These are phyloP conservation scores for Drosophila nasuta DNA, from an alignment of 1,140 invertebrate genomes.

Conservation along the genomic window DNA sequence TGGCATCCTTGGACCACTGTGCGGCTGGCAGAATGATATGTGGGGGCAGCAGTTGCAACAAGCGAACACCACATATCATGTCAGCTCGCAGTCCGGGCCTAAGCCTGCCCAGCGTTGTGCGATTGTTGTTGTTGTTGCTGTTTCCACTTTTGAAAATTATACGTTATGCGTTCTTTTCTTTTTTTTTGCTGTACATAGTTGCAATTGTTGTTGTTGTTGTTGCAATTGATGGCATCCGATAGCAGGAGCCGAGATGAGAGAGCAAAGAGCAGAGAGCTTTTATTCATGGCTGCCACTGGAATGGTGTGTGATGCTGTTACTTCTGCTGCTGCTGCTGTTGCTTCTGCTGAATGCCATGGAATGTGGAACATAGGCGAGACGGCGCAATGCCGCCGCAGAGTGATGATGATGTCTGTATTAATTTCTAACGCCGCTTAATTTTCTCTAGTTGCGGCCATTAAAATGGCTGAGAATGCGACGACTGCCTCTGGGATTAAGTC, in stretches of 20 bases:
- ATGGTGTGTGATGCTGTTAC: constrained; percentile 4
- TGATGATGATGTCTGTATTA: constrained; percentile 65
- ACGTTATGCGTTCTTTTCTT: constrained; percentile 65
- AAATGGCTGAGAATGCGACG: constrained; percentile 60
- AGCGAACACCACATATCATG: constrained; percentile 48
- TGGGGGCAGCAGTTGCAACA: constrained; percentile 56
- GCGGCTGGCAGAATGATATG: constrained; percentile 52
- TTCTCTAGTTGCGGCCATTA: constrained; percentile 64
- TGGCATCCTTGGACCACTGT: constrained; percentile 42
- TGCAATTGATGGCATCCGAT: constrained; percentile 82
- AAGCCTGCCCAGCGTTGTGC: constrained; percentile 59
- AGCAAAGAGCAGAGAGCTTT: constrained; percentile 32
- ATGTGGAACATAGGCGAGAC: constrained; percentile 40
- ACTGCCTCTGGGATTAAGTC: constrained; percentile 50
- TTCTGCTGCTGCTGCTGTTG: neutral
- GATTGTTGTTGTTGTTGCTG: constrained; percentile 52
- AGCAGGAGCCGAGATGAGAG: constrained; percentile 59
- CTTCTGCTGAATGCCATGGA: constrained; percentile 19
- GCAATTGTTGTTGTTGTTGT: constrained; percentile 49
- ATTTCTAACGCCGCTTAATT: constrained; percentile 82
- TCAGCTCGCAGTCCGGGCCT: constrained; percentile 31
- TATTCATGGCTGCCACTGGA: constrained; percentile 34
- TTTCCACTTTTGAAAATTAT: constrained; percentile 82
- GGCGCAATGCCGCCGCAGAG: neutral
- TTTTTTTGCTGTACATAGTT: constrained; percentile 46